phyloP scores from a whole-genome alignment of 2,888 invertebrate genomes.

The Hyppa rectilinea region DNA sequence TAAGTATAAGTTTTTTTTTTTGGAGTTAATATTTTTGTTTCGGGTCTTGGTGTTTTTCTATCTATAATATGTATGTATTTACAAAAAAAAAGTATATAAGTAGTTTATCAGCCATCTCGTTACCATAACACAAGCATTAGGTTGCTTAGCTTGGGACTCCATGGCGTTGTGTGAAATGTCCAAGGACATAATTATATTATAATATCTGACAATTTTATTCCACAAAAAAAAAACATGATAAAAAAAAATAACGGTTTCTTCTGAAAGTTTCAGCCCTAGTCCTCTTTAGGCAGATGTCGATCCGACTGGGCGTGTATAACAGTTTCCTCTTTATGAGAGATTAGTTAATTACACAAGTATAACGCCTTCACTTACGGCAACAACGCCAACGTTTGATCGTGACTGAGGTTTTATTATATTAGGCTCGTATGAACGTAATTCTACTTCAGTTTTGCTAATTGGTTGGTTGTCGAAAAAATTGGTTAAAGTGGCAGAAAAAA shows the following conservation, averaged over 20 bases:
- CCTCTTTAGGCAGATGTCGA: conserved; percentile 19
- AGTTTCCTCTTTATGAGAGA: conserved; percentile 45
- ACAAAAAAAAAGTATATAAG: no score
- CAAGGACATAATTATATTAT: no score
- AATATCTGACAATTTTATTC: no score
- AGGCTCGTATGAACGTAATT: not conserved
- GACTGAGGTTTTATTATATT: not conserved
- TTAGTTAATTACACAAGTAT: conserved; percentile 56
- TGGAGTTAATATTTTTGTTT: no score
- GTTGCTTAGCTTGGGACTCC: no score
- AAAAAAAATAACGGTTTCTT: not conserved
- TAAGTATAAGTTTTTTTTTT: no score
- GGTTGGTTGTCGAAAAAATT: no score
- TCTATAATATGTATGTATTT: no score
- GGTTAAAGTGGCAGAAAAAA: not conserved
- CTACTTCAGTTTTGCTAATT: conserved; percentile 10
- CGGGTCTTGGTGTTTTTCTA: no score
- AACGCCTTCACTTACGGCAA: conserved; percentile 15
- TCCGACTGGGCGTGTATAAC: conserved; percentile 41
- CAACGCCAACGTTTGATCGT: conserved; percentile 18
- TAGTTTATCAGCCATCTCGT: no score
- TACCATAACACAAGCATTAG: no score
- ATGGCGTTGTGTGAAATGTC: no score
- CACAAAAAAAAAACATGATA: not conserved
- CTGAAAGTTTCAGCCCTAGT: conserved; percentile 46